A percentile compares a stretch with the other conserved stretches of the same genome.
phyloP scores from a whole-genome alignment of 2,113 vertebrate genomes.

The Zeus faber region DNA sequence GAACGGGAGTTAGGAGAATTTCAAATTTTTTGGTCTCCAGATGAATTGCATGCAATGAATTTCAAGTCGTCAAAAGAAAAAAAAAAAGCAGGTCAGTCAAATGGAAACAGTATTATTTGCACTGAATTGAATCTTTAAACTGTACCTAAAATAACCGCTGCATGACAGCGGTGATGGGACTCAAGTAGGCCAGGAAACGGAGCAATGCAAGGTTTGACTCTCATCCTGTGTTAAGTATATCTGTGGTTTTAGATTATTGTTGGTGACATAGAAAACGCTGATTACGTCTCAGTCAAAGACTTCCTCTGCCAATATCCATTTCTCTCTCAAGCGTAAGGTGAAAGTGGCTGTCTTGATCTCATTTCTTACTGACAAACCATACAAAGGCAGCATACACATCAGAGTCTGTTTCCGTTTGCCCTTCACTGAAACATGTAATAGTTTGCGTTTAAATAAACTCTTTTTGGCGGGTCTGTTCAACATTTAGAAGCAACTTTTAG shows the following conservation, averaged over 20 bases:
- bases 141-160: conserved; percentile 39
- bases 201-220: conserved; percentile 53
- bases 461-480: conserved; percentile 65
- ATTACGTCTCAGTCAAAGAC: conserved; percentile 67
- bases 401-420: conserved; percentile 46
- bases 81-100: too few relatives aligned
- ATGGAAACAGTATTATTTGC: not conserved
- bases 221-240: conserved; percentile 64
- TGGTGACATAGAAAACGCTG: conserved; percentile 62
- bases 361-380: conserved; percentile 51
- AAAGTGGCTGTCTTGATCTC: conserved; percentile 61
- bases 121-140: not conserved
- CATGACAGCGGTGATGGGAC: conserved; percentile 45
- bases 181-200: conserved; percentile 70
- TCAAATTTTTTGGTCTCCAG: not conserved
- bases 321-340: conserved; percentile 53
- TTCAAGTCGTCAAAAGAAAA: not conserved
- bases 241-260: conserved; percentile 66
- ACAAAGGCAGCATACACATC: conserved; percentile 52
- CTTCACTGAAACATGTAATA: conserved; percentile 44
- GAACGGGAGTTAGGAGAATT: conserved; percentile 13
- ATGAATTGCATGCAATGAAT: conserved; percentile 22
- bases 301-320: conserved; percentile 62
- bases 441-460: conserved; percentile 48
- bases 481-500: conserved; percentile 52